These are phyloP conservation scores for Peromyscus maniculatus DNA, from an alignment of 2,113 vertebrate species.

Conservation along the genomic window DNA sequence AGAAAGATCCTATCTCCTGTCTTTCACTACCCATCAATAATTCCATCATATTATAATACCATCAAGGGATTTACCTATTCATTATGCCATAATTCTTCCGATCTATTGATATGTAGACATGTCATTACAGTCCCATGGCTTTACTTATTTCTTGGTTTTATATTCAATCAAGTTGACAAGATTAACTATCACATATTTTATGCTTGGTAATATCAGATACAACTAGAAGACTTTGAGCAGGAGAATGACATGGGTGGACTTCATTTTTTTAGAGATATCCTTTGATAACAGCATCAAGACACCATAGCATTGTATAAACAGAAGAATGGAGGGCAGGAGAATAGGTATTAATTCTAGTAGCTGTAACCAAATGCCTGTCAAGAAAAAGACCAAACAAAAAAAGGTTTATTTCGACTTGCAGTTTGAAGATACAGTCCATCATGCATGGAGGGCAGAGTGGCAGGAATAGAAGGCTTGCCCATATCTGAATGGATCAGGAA, in stretches of 20 bases:
- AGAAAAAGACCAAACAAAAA: background rate
- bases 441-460: background rate
- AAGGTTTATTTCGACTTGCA: background rate
- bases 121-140: too few species aligned
- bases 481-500: background rate
- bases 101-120: background rate
- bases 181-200: background rate
- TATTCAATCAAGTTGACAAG: background rate
- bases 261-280: background rate
- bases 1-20: background rate
- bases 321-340: background rate
- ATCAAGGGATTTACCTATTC: background rate
- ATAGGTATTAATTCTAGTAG: background rate
- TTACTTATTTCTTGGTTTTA: background rate
- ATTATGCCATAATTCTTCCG: background rate
- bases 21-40: background rate
- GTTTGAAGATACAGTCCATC: background rate
- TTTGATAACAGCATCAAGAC: background rate
- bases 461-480: background rate
- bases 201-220: background rate
- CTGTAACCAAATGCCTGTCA: background rate
- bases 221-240: background rate
- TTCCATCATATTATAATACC: background rate
- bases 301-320: background rate
- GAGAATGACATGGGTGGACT: background rate